Conservation (phyloP, 2,797 vertebrate species). For the Gallinago nigripennis region DNA sequence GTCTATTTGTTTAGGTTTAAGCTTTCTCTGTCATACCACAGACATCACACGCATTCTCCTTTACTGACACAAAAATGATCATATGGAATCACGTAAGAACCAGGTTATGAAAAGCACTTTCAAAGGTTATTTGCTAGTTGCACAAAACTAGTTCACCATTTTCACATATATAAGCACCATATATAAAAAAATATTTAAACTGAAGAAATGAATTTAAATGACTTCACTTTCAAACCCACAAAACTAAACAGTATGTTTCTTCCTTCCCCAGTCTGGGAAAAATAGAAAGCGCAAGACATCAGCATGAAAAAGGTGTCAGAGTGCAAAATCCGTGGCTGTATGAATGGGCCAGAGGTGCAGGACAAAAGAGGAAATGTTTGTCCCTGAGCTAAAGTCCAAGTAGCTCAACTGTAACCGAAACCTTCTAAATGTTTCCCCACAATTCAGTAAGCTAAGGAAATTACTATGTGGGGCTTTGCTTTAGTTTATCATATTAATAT, state of each 20-base stretch:
- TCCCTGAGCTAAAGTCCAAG: neutral
- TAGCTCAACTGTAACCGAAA: conserved; percentile 8
- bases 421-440: neutral
- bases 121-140: neutral
- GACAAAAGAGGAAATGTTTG: neutral
- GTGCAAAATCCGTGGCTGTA: neutral
- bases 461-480: neutral
- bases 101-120: neutral
- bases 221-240: neutral
- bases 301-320: neutral
- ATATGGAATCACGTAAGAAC: neutral
- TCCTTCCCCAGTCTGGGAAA: neutral
- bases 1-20: neutral
- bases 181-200: neutral
- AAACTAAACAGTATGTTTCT: neutral
- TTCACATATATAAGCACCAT: neutral
- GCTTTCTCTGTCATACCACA: neutral
- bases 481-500: neutral
- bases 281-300: neutral
- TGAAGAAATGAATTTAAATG: neutral
- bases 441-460: neutral
- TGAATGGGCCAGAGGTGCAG: neutral
- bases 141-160: neutral
- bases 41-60: neutral
- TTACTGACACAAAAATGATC: neutral